These are phyloP conservation scores for Semnornis frantzii DNA, from an alignment of 2,113 vertebrate genomes.

Conservation along the genomic window DNA sequence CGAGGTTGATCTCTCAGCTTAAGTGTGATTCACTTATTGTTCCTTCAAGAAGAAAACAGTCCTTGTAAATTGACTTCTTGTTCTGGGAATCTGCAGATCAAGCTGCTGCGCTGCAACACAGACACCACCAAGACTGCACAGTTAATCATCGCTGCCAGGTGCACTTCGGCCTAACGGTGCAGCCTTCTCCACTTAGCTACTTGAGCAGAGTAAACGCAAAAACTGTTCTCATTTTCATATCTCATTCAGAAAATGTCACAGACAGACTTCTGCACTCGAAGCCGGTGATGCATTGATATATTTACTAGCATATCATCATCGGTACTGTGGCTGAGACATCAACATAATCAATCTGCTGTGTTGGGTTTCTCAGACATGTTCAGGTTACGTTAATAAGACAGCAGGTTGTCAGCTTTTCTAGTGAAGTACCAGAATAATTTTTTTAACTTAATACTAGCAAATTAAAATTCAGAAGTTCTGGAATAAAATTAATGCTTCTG, in stretches of 20 bases:
- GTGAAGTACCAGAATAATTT: conserved; percentile 1
- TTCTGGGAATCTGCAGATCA: background rate
- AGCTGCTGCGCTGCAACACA: background rate
- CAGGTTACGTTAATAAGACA: conserved; percentile 64
- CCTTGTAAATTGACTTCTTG: background rate
- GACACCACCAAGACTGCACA: background rate
- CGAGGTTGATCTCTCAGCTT: background rate
- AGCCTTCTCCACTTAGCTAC: background rate
- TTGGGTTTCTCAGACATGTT: conserved; percentile 46
- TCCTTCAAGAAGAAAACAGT: background rate
- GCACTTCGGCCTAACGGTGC: background rate
- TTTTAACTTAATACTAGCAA: conserved; percentile 41
- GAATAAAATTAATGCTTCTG: conserved; percentile 34
- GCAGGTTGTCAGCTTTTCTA: conserved; percentile 53
- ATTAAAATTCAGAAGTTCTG: background rate
- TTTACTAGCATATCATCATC: conserved; percentile 59
- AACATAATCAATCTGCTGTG: conserved; percentile 66
- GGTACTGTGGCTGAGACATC: conserved; percentile 39
- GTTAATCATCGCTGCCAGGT: background rate
- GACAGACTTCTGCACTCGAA: background rate
- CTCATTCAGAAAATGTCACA: conserved; percentile 60
- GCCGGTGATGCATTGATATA: conserved; percentile 51
- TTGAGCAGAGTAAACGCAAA: background rate
- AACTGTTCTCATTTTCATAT: conserved; percentile 28
- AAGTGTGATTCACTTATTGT: background rate